Conservation (phyloP, 2,113 vertebrate species). For the Oenanthe melanoleuca region DNA sequence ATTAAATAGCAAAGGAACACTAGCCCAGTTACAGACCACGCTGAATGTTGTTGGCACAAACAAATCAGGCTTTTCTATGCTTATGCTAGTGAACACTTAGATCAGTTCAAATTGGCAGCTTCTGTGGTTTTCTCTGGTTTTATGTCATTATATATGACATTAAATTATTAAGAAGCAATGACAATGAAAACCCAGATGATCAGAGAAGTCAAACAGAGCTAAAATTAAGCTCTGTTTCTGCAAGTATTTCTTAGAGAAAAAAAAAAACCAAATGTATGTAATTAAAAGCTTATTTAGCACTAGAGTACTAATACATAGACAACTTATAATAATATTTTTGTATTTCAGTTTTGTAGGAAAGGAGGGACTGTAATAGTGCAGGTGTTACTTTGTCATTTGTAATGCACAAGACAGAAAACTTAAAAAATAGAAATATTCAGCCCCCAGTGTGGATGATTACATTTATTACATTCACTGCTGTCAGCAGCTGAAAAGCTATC, state of each 20-base stretch:
- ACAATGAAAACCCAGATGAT: conserved; percentile 81
- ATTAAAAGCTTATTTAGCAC: conserved; percentile 77
- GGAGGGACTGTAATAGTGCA: conserved; percentile 63
- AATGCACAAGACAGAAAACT: conserved; percentile 65
- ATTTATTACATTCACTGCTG: conserved; percentile 75
- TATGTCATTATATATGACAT: conserved; percentile 81
- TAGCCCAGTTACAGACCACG: conserved; percentile 74
- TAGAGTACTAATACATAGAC: conserved; percentile 72
- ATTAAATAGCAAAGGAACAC: conserved; percentile 70
- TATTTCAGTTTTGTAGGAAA: conserved; percentile 64
- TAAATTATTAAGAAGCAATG: conserved; percentile 79
- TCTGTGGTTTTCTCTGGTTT: conserved; percentile 77
- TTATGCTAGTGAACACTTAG: conserved; percentile 61
- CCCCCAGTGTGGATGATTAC: conserved; percentile 73
- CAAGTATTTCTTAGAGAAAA: conserved; percentile 69
- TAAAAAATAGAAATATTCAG: conserved; percentile 71
- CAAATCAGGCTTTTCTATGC: conserved; percentile 71
- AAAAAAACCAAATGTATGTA: conserved; percentile 69
- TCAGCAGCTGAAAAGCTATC: conserved; percentile 81
- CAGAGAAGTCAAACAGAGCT: conserved; percentile 80
- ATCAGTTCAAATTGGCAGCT: conserved; percentile 79
- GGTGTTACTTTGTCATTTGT: conserved; percentile 77
- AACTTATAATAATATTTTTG: conserved; percentile 79
- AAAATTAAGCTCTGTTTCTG: conserved; percentile 77
- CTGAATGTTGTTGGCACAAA: conserved; percentile 80